These are phyloP conservation scores for Ictalurus furcatus DNA, from an alignment of 2,113 vertebrate species.

Conservation along the genomic window DNA sequence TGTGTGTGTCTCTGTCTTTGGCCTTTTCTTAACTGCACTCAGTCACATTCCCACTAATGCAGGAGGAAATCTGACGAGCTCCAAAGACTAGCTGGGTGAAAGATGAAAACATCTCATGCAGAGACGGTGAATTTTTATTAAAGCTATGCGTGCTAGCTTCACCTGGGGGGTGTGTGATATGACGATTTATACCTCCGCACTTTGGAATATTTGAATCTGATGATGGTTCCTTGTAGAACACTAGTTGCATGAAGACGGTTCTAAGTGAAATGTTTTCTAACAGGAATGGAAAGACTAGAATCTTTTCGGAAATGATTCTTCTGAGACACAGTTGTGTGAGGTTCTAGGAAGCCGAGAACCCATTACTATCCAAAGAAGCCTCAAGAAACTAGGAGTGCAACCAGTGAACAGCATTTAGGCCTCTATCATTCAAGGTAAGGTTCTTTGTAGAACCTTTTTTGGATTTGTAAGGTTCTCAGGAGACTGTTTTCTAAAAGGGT, in stretches of 20 bases:
- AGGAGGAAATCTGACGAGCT: not conserved
- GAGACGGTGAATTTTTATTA: not conserved
- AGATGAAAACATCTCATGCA: not conserved
- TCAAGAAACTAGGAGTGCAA: not conserved
- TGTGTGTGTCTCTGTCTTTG: not conserved
- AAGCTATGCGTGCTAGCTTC: not conserved
- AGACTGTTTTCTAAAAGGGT: not conserved
- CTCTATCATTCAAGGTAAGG: not conserved
- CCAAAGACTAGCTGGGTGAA: not conserved
- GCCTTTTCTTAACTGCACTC: not conserved
- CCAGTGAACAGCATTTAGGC: not conserved
- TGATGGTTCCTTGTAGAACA: not conserved
- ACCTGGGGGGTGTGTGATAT: no score
- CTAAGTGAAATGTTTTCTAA: no score
- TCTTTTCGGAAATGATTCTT: not conserved
- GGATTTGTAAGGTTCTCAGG: not conserved
- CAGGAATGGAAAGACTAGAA: not conserved
- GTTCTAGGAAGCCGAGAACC: not conserved
- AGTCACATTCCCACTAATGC: not conserved
- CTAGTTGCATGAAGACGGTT: not conserved
- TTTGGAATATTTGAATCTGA: not conserved
- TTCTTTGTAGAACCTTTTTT: not conserved
- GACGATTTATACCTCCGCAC: not conserved
- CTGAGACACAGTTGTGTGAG: not conserved
- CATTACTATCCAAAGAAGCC: not conserved